Evolutionary conservation across 2,888 invertebrate species (phyloP), one percentile per base, ranked within the genome.

Genomic region (Aromia moschata): DNA sequence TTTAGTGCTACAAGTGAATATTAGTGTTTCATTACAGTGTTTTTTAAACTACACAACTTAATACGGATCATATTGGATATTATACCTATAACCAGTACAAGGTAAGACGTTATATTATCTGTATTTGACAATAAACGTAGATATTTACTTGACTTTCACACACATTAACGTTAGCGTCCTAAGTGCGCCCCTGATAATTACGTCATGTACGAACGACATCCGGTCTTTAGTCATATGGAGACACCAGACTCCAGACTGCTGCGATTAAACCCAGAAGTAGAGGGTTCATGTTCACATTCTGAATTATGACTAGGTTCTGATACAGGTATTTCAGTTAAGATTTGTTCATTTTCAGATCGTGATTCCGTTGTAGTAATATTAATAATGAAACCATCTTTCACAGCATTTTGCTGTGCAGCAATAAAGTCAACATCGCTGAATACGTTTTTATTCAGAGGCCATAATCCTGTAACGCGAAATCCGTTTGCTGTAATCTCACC

Each of bases 391-490:
- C 25, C 25, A 25, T 25, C 25, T 25, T 25, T 25, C 25, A 25
- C 25, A 25, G 25, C 25, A 25, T 25, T 7, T 25, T 25, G 25
- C 7, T 25, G 25, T 7, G 25, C 25, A 25, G 25, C 25, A 25
- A 25, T 3, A 25, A 25, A 25, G 30, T 62, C 60, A 2, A 44
- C 36, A 47, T 62, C 59, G n/a, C 38, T 52, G 51, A 71, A 71
- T 58, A 65, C 63, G 62, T 68, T 64, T 60, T 54, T 62, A 61
- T 73, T 65, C 1, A 67, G n/a, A n/a, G 71, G 73, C 2, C 31
- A 67, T 16, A 73, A 53, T 12, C 73, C 73, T 15, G 69, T 68
- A 16, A 37, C 58, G 7, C 25, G 16, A 33, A 49, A 36, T 11
- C 33, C 49, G 37, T 33, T 37, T 18, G 37, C 49, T 49, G 20